These are phyloP conservation scores for Endomychus coccineus DNA, from an alignment of 2,888 invertebrate genomes.

Conservation along the genomic window DNA sequence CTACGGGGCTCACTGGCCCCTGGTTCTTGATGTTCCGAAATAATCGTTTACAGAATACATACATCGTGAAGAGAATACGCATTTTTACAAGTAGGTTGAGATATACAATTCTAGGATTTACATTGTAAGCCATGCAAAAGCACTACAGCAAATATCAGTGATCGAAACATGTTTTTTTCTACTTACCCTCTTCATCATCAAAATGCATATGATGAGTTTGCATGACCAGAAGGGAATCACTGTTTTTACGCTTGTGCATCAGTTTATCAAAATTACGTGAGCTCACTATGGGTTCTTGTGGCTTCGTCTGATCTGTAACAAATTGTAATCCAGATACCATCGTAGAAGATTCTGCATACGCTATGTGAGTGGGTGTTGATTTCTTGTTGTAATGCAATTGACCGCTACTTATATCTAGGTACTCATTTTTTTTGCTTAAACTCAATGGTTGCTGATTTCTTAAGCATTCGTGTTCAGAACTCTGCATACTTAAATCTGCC, in stretches of 20 bases:
- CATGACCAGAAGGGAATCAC: constrained; percentile 41
- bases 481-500: constrained; percentile 42
- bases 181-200: constrained; percentile 40
- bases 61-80: too few relatives aligned
- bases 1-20: too few relatives aligned
- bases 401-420: constrained; percentile 32
- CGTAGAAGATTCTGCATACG: constrained; percentile 40
- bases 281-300: constrained; percentile 30
- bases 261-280: constrained; percentile 39
- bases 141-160: too few relatives aligned
- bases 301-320: constrained; percentile 32
- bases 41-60: too few relatives aligned
- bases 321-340: constrained; percentile 37
- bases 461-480: constrained; percentile 38
- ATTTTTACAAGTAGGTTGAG: too few relatives aligned
- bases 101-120: too few relatives aligned
- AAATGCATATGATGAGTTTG: constrained; percentile 40
- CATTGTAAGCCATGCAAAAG: too few relatives aligned
- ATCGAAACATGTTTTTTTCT: too few relatives aligned
- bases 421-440: constrained; percentile 35
- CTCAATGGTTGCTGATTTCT: constrained; percentile 20
- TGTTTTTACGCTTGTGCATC: constrained; percentile 34
- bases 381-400: constrained; percentile 33
- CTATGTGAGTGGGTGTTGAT: constrained; percentile 34
- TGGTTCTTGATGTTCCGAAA: too few relatives aligned